Percentiles rank a stretch among this genome's conserved stretches.
phyloP scores from a whole-genome alignment of 1,140 invertebrate genomes.

The Drosophila tsacasi region DNA sequence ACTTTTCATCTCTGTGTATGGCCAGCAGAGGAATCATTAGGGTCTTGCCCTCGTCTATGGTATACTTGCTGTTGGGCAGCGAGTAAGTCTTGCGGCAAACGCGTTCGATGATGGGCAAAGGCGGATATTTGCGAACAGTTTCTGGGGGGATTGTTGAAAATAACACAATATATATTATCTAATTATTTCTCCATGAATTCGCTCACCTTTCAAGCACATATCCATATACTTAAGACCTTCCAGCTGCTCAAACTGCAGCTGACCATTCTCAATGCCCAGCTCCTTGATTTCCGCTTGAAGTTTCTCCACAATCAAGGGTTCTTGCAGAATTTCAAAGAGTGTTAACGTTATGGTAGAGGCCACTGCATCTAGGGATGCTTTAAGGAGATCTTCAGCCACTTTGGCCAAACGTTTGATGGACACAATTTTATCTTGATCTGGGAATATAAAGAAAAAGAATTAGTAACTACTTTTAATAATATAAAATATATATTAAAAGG shows the following conservation, averaged over 20 bases:
- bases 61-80: slow-evolving; percentile 65
- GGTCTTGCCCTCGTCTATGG: slow-evolving; percentile 76
- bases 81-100: slow-evolving; percentile 69
- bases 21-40: slow-evolving; percentile 75
- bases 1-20: slow-evolving; percentile 87
- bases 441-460: not conserved
- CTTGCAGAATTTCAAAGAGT: slow-evolving; percentile 69
- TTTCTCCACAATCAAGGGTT: slow-evolving; percentile 68
- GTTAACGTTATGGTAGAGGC: slow-evolving; percentile 61
- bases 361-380: slow-evolving; percentile 63
- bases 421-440: slow-evolving; percentile 73
- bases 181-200: accelerated
- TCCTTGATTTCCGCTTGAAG: slow-evolving; percentile 63
- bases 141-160: slow-evolving; percentile 50
- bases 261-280: slow-evolving; percentile 18
- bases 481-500: not conserved
- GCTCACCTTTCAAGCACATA: slow-evolving; percentile 71
- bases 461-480: too few relatives aligned
- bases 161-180: not conserved
- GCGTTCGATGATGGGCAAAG: slow-evolving; percentile 75
- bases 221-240: slow-evolving; percentile 69
- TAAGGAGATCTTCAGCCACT: slow-evolving; percentile 71
- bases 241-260: slow-evolving; percentile 59
- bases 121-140: slow-evolving; percentile 86
- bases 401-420: slow-evolving; percentile 65